These are phyloP conservation scores for Oceanodroma leucorhoa DNA, from an alignment of 2,797 vertebrate species.

Conservation along the genomic window DNA sequence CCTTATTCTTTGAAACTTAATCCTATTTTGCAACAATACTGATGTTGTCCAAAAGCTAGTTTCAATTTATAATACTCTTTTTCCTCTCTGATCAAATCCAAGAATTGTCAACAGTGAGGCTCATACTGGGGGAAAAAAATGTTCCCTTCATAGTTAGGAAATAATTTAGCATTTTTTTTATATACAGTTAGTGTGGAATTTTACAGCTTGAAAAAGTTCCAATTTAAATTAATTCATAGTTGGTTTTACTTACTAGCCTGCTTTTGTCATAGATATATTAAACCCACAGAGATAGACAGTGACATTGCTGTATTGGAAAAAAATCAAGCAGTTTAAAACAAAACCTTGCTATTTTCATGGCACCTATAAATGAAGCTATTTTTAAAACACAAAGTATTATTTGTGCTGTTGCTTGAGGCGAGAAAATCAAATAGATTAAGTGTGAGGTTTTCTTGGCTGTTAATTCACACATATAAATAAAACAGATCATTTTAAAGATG, in stretches of 20 bases:
- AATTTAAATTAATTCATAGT: background rate
- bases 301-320: background rate
- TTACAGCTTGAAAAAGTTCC: background rate
- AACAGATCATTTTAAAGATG: background rate
- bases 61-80: background rate
- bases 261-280: background rate
- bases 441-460: background rate
- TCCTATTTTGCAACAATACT: background rate
- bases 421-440: background rate
- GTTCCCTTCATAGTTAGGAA: background rate
- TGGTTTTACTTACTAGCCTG: background rate
- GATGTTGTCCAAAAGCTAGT: background rate
- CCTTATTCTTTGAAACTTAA: background rate
- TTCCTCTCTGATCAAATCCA: background rate
- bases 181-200: background rate
- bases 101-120: accelerated
- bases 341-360: background rate
- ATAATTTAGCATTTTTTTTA: background rate
- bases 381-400: background rate
- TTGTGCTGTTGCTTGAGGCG: background rate
- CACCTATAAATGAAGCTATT: background rate
- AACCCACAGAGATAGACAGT: background rate
- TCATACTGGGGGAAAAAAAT: background rate
- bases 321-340: background rate
- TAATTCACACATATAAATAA: background rate